Percentiles rank a stretch among this genome's conserved stretches.
phyloP scores from a whole-genome alignment of 2,797 vertebrate genomes.

The Menidia menidia region DNA sequence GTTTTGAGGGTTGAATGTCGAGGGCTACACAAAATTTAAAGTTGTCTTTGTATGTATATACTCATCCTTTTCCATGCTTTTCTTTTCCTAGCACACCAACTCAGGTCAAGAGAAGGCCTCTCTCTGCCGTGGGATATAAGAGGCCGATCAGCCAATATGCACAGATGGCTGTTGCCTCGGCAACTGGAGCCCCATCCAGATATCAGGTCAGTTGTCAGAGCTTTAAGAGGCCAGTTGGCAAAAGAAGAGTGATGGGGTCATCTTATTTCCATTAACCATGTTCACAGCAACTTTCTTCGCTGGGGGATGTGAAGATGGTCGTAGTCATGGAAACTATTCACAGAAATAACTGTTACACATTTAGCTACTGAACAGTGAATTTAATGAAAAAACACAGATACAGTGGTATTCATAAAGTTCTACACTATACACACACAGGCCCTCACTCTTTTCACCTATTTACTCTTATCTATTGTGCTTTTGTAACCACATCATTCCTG shows the following conservation, averaged over 20 bases:
- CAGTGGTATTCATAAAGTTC: too few species aligned
- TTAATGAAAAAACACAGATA: too few species aligned
- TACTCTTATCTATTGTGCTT: background rate
- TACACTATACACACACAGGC: too few species aligned
- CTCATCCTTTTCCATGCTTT: slow-evolving; percentile 7
- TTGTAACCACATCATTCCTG: background rate
- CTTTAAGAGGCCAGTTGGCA: slow-evolving; percentile 17
- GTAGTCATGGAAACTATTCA: slow-evolving; percentile 42
- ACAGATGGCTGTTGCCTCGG: slow-evolving; percentile 90
- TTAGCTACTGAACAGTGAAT: slow-evolving; percentile 2
- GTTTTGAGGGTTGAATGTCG: background rate
- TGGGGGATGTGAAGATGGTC: slow-evolving; percentile 13
- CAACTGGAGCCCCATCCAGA: slow-evolving; percentile 89
- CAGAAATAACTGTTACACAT: slow-evolving; percentile 18
- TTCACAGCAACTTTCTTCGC: slow-evolving; percentile 10
- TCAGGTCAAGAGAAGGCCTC: slow-evolving; percentile 90
- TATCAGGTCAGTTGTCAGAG: slow-evolving; percentile 87
- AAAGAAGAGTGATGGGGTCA: slow-evolving; percentile 12
- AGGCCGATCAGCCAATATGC: slow-evolving; percentile 96
- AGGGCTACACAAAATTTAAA: background rate
- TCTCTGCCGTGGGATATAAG: slow-evolving; percentile 95
- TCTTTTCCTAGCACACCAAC: slow-evolving; percentile 76
- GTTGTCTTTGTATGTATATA: slow-evolving; percentile 20
- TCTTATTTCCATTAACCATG: slow-evolving; percentile 3
- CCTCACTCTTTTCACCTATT: too few species aligned